Conservation (phyloP, 2,888 invertebrate genomes). For the Apotomis turbidana region DNA sequence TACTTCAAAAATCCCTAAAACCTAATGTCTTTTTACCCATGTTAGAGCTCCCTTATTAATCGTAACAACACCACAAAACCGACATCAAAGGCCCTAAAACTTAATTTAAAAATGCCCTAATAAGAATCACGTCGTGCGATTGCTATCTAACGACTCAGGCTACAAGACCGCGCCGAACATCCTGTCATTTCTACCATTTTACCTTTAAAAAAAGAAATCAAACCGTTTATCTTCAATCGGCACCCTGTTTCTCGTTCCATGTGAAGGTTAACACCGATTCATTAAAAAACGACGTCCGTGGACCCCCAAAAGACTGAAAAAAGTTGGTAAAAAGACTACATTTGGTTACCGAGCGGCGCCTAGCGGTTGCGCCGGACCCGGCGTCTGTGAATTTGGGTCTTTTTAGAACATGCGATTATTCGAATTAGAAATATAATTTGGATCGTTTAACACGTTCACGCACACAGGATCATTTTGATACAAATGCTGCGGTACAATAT, state of each 20-base stretch:
- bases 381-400: constrained; percentile 75
- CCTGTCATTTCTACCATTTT: constrained; percentile 76
- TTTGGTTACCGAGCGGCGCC: constrained; percentile 81
- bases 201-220: constrained; percentile 57
- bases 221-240: constrained; percentile 80
- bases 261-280: constrained; percentile 83
- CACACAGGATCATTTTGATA: too few species aligned
- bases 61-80: constrained; percentile 15
- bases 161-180: constrained; percentile 65
- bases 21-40: background rate
- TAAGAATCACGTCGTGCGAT: constrained; percentile 59
- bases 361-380: constrained; percentile 72
- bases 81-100: constrained; percentile 46
- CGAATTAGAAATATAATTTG: background rate
- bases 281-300: constrained; percentile 77
- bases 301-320: constrained; percentile 83
- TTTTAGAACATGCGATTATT: constrained; percentile 63
- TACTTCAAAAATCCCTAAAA: background rate
- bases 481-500: too few species aligned
- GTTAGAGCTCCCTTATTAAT: constrained; percentile 16
- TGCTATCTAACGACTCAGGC: constrained; percentile 64
- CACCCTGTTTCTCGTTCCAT: constrained; percentile 81
- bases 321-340: constrained; percentile 74
- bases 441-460: too few species aligned
- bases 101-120: constrained; percentile 60